phyloP scores from a whole-genome alignment of 1,140 invertebrate species.

The Zaprionus kolodkinae region DNA sequence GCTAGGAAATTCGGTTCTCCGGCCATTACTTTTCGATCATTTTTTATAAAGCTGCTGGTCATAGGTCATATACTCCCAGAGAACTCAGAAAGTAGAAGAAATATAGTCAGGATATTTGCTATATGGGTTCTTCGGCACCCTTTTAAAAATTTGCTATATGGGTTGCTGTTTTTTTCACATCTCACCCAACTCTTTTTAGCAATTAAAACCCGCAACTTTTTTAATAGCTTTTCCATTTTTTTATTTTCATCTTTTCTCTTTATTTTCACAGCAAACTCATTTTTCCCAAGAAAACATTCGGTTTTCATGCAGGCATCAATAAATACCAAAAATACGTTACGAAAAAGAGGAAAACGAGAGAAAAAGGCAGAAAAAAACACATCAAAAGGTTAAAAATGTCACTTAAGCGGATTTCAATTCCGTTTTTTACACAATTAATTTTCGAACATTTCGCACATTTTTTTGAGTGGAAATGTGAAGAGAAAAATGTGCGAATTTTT shows the following conservation, averaged over 20 bases:
- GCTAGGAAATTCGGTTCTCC: too few relatives aligned
- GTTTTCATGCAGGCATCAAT: conserved; percentile 64
- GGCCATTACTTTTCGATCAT: too few relatives aligned
- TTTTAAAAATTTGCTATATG: background rate
- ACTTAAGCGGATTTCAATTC: conserved; percentile 64
- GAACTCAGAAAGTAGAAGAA: background rate
- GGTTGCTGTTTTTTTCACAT: background rate
- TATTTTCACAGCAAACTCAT: conserved; percentile 42
- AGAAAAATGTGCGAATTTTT: conserved; percentile 2
- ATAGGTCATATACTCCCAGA: too few relatives aligned
- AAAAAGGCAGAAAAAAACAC: conserved; percentile 21
- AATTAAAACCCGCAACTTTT: conserved; percentile 49
- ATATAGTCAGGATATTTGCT: background rate
- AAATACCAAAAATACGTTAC: conserved; percentile 72
- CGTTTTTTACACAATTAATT: conserved; percentile 56
- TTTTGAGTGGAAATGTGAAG: conserved; percentile 59
- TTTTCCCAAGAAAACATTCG: conserved; percentile 45
- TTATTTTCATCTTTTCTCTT: conserved; percentile 14
- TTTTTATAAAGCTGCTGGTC: too few relatives aligned
- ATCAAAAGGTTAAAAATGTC: conserved; percentile 77
- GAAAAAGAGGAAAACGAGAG: conserved; percentile 25
- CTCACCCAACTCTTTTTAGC: background rate
- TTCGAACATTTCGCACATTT: conserved; percentile 43
- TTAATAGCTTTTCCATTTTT: conserved; percentile 39
- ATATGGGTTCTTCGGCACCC: background rate